Base-by-base conservation (phyloP, 2,113 vertebrate species). In the Xiphophorus couchianus region DNA sequence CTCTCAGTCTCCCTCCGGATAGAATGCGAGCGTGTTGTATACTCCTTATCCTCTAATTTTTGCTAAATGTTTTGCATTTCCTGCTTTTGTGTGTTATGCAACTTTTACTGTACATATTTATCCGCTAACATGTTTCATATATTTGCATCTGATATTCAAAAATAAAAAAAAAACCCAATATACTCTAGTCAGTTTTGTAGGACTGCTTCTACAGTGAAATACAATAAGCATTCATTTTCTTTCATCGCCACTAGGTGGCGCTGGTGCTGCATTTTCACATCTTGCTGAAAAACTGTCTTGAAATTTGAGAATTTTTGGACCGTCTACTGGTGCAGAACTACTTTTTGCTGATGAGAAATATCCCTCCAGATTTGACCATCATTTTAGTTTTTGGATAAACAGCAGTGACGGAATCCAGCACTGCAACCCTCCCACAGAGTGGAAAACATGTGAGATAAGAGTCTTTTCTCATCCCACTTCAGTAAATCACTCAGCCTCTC, bases 81-180 rank as follows among this genome's bases (percentile, higher is more conserved):
- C 81, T 86, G 88, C 85, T 91, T 86, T 89, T 44, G 82, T 90
- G 90, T 89, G 83, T 91, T 82, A 89, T 88, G 86, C 83, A 89
- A 90, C 89, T 88, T 91, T 86, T 90, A 90, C 90, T 95, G 93
- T 94, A 94, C 86, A 94, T 94, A 93, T 89, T 85, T 92, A 91
- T 90, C 90, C 91, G 89, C 88, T 88, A 91, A 90, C 91, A 92
- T 93, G 92, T 94, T 95, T 94, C 92, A 93, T 93, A 93, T 91
- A 92, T 90, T 92, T 94, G 93, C 92, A 94, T 94, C 93, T 88
- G 88, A 92, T 93, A 89, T 90, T 74, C 51, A n/a, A 58, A 58
- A 58, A 58, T 58, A 58, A 48, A 83, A 93, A 48, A 94, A 89
- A 89, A 90, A 64, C 28, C 28, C 28, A 91, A 92, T 92, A 91